Conservation (phyloP, 2,797 vertebrate species). For the Oreochromis grahami region DNA sequence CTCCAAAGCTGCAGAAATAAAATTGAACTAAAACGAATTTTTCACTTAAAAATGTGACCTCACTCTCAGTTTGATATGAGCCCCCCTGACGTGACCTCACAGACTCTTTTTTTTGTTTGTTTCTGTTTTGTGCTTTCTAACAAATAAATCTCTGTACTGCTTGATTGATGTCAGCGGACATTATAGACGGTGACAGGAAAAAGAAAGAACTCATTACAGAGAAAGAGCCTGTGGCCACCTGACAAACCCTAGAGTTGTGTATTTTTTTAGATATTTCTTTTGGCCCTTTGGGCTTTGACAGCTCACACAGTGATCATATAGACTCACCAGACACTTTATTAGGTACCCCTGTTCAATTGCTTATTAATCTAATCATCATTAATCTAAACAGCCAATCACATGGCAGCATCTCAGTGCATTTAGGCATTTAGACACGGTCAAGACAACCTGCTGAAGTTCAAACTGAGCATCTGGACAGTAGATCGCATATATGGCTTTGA, state of each 20-base stretch:
- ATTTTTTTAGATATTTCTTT: neutral
- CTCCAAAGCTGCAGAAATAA: neutral
- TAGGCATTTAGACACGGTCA: neutral
- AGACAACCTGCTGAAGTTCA: neutral
- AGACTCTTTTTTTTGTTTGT: neutral
- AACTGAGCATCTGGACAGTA: neutral
- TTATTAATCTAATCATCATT: neutral
- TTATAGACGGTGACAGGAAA: neutral
- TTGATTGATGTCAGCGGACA: neutral
- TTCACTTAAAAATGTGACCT: neutral
- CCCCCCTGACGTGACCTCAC: neutral
- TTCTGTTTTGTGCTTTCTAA: neutral
- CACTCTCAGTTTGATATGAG: neutral
- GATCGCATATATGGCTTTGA: neutral
- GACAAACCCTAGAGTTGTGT: neutral
- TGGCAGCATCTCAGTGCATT: neutral
- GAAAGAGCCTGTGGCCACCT: neutral
- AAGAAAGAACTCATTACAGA: neutral
- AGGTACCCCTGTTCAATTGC: neutral
- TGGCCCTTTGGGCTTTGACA: neutral
- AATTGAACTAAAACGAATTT: neutral
- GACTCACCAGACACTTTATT: neutral
- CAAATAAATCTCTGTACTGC: neutral
- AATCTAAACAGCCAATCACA: neutral
- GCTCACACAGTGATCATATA: fast-evolving